Conservation (phyloP, 1,140 invertebrate species). For the Chionoecetes opilio region DNA sequence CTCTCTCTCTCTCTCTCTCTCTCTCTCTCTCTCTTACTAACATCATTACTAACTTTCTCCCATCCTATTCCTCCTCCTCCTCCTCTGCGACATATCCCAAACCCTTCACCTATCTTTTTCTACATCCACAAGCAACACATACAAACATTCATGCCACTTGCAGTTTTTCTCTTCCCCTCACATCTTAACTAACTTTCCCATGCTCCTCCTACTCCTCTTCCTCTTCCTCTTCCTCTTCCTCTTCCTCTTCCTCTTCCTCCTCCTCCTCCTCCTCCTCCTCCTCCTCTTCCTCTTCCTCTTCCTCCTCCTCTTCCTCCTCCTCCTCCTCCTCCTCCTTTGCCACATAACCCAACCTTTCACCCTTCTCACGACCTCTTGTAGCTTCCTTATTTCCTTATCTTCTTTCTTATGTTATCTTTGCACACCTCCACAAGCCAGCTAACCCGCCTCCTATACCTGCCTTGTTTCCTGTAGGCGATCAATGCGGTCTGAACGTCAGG, state of each 20-base stretch:
- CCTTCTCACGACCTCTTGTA: too few species aligned
- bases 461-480: slow-evolving; percentile 62
- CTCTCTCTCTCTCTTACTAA: not conserved
- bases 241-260: not conserved
- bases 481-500: slow-evolving; percentile 68
- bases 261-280: not conserved
- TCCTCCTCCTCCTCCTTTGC: not conserved
- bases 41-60: not conserved
- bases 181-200: not conserved
- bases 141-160: not conserved
- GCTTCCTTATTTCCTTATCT: not conserved
- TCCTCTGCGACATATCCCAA: not conserved
- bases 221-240: not conserved
- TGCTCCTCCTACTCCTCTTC: not conserved
- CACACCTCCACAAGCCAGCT: not conserved
- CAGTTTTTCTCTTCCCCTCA: not conserved
- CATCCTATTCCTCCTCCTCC: not conserved
- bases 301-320: not conserved
- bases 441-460: not conserved
- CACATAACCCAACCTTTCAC: not conserved
- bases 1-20: not conserved
- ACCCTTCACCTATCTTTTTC: not conserved
- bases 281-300: not conserved
- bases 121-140: too few species aligned
- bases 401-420: not conserved